Percentiles rank a stretch among this genome's conserved stretches.
phyloP scores from a whole-genome alignment of 1,140 invertebrate species.

The Leguminivora glycinivorella region DNA sequence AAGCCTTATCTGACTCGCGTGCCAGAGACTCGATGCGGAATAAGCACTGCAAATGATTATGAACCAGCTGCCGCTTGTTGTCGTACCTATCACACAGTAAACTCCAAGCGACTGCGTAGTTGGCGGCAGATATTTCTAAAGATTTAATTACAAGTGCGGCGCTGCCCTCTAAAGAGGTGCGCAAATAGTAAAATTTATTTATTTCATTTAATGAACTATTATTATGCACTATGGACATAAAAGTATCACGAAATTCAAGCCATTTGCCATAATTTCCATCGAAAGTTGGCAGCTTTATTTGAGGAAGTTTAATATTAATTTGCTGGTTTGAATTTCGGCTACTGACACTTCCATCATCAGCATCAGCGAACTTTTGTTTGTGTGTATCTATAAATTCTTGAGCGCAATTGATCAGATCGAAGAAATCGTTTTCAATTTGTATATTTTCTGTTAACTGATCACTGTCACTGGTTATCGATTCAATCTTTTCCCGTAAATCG shows the following conservation, averaged over 20 bases:
- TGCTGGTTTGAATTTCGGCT: neutral
- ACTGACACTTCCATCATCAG: too few species aligned
- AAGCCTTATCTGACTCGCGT: slow-evolving; percentile 1
- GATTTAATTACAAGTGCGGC: too few species aligned
- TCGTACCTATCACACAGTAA: slow-evolving; percentile 30
- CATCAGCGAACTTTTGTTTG: too few species aligned
- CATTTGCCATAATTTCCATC: slow-evolving; percentile 13
- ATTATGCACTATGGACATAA: slow-evolving; percentile 22
- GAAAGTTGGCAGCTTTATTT: slow-evolving; percentile 13
- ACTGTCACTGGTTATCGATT: too few species aligned
- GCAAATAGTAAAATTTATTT: slow-evolving; percentile 26
- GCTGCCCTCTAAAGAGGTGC: too few species aligned
- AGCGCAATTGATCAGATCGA: neutral
- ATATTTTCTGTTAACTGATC: slow-evolving; percentile 8
- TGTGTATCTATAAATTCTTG: slow-evolving; percentile 1
- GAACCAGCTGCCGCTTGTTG: slow-evolving; percentile 24
- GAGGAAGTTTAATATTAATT: neutral
- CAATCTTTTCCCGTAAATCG: too few species aligned
- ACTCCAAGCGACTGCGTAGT: too few species aligned
- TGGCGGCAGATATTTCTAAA: too few species aligned
- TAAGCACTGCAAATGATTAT: slow-evolving; percentile 21
- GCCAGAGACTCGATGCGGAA: slow-evolving; percentile 21
- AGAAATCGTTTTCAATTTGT: slow-evolving; percentile 24
- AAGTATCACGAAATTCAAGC: slow-evolving; percentile 15
- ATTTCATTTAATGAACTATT: too few species aligned